Percentiles rank a stretch among this genome's conserved stretches.
These are phyloP conservation scores for Dicranocentrus wangi DNA, from an alignment of 2,888 invertebrate genomes.

Conservation along the genomic window DNA sequence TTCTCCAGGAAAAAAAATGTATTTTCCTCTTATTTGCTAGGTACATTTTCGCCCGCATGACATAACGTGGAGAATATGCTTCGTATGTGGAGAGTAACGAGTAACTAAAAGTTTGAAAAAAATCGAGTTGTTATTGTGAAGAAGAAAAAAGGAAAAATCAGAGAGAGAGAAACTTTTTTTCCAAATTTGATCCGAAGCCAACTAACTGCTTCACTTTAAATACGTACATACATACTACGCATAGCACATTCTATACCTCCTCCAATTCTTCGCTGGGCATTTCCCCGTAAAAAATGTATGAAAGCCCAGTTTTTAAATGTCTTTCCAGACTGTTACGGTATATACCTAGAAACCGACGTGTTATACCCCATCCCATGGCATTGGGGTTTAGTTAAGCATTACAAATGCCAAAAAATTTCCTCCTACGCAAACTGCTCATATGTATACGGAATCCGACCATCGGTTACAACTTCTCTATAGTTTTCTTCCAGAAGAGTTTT, in stretches of 20 bases:
- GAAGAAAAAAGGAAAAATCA: constrained; percentile 31
- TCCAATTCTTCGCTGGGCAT: not conserved
- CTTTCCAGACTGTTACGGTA: not conserved
- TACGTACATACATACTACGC: not conserved
- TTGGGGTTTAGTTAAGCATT: not conserved
- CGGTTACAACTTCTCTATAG: constrained; percentile 37
- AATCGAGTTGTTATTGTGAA: constrained; percentile 59
- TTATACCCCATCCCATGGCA: too few relatives aligned
- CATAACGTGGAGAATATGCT: too few relatives aligned
- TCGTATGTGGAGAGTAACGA: too few relatives aligned
- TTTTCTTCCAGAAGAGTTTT: constrained; percentile 23
- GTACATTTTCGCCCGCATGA: too few relatives aligned
- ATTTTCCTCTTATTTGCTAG: too few relatives aligned
- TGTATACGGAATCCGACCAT: constrained; percentile 46
- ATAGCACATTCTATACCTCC: too few relatives aligned
- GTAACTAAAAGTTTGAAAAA: constrained; percentile 38
- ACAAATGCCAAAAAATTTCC: constrained; percentile 56
- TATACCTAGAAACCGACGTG: not conserved
- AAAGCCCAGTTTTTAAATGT: not conserved
- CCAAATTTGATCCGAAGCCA: constrained; percentile 59
- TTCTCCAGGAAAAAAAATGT: too few relatives aligned
- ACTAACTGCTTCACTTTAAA: constrained; percentile 37
- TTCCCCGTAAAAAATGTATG: not conserved
- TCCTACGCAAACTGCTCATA: constrained; percentile 52
- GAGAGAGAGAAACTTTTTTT: constrained; percentile 44